These are phyloP conservation scores for Scaptomyza flava DNA, from an alignment of 2,888 invertebrate genomes.

Conservation along the genomic window DNA sequence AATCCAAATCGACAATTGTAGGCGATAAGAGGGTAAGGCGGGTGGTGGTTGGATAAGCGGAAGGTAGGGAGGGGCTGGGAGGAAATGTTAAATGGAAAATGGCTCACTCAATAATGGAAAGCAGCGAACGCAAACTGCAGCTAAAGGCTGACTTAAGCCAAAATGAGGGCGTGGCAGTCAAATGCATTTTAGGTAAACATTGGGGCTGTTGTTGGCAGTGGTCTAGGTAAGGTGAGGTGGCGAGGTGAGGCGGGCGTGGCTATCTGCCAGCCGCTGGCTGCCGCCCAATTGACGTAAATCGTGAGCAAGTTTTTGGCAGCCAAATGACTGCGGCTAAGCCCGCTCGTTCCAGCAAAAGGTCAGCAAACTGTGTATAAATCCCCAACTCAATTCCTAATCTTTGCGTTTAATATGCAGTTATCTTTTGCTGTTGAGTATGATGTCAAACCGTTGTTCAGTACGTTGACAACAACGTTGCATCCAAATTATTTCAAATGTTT, in stretches of 20 bases:
- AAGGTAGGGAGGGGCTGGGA: neutral
- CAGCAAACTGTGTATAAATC: conserved; percentile 58
- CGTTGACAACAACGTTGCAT: conserved; percentile 6
- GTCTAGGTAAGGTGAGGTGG: too few relatives aligned
- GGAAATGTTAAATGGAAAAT: conserved; percentile 36
- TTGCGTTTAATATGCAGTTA: conserved; percentile 9
- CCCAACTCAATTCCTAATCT: neutral
- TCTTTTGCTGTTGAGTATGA: conserved; percentile 11
- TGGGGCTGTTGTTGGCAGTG: conserved; percentile 7
- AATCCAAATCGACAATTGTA: conserved; percentile 44
- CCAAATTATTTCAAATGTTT: neutral
- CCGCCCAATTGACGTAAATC: conserved; percentile 76
- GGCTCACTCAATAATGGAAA: conserved; percentile 46
- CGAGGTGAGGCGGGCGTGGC: conserved; percentile 27
- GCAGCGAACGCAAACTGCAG: conserved; percentile 24
- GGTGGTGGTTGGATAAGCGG: neutral
- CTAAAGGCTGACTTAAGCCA: neutral
- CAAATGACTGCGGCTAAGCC: conserved; percentile 64
- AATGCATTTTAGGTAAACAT: conserved; percentile 76
- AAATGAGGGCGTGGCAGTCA: conserved; percentile 30
- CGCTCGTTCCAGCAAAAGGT: conserved; percentile 57
- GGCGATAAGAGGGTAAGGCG: neutral
- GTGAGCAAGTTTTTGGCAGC: conserved; percentile 73
- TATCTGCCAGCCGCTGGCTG: conserved; percentile 56
- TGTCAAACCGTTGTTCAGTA: neutral